Conservation (phyloP, 2,113 vertebrate species). For the Myrmecobius fasciatus region DNA sequence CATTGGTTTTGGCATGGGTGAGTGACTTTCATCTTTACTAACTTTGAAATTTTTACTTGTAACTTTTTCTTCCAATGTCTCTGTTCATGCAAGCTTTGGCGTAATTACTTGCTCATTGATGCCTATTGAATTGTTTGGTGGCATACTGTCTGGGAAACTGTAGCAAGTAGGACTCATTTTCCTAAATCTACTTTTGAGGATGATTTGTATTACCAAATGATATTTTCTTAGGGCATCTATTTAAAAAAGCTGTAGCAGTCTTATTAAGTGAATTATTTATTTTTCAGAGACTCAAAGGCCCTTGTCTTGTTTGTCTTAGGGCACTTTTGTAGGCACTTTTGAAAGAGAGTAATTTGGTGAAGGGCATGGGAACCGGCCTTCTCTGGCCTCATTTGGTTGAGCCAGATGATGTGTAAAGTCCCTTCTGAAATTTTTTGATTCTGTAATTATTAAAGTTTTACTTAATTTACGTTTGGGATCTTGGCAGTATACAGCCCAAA, state of each 20-base stretch:
- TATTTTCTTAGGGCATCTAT: background rate
- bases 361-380: background rate
- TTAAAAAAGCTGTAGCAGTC: background rate
- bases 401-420: background rate
- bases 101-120: background rate
- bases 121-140: background rate
- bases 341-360: background rate
- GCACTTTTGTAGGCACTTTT: background rate
- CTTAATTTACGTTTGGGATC: background rate
- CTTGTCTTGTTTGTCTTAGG: background rate
- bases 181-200: conserved; percentile 12
- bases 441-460: background rate
- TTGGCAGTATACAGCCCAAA: background rate
- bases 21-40: background rate
- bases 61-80: background rate
- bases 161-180: background rate
- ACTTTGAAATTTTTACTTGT: background rate
- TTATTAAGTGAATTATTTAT: background rate
- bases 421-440: background rate
- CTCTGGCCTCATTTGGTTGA: background rate
- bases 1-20: background rate
- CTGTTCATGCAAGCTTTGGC: background rate
- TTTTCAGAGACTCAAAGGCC: background rate
- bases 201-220: background rate
- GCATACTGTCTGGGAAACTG: background rate